These are phyloP conservation scores for Sphecodes monilicornis DNA, from an alignment of 2,888 invertebrate species.

Conservation along the genomic window DNA sequence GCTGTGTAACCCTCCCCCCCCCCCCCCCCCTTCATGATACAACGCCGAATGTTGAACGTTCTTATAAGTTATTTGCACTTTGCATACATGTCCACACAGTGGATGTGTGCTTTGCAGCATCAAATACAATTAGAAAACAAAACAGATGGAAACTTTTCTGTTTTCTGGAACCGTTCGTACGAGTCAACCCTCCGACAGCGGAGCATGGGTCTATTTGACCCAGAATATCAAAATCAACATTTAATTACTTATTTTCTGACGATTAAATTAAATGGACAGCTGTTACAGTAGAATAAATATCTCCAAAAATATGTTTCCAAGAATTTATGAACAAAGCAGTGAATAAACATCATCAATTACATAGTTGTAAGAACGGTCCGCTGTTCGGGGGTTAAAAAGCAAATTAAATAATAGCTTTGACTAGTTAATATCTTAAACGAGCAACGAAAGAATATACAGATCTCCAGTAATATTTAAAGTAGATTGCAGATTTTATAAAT, in stretches of 20 bases:
- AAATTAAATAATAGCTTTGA: background rate
- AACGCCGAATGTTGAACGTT: background rate
- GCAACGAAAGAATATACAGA: background rate
- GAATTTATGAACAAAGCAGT: no score
- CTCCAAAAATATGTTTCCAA: no score
- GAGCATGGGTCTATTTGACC: no score
- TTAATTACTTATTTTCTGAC: no score
- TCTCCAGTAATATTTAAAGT: background rate
- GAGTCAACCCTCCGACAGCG: no score
- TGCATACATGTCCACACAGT: background rate
- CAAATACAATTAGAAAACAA: background rate
- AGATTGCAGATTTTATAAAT: no score
- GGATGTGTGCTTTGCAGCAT: background rate
- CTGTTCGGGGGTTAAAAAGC: background rate
- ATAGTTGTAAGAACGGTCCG: no score
- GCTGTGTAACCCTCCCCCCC: background rate
- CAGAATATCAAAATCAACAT: no score
- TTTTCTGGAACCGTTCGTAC: background rate
- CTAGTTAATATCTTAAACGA: background rate
- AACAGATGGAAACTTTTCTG: background rate
- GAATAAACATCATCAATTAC: no score
- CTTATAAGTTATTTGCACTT: background rate
- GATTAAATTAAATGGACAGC: no score
- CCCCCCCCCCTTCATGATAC: background rate
- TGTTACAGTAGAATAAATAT: no score